Base-by-base conservation (phyloP, 2,797 vertebrate genomes). In the Kryptopterus vitreolus region DNA sequence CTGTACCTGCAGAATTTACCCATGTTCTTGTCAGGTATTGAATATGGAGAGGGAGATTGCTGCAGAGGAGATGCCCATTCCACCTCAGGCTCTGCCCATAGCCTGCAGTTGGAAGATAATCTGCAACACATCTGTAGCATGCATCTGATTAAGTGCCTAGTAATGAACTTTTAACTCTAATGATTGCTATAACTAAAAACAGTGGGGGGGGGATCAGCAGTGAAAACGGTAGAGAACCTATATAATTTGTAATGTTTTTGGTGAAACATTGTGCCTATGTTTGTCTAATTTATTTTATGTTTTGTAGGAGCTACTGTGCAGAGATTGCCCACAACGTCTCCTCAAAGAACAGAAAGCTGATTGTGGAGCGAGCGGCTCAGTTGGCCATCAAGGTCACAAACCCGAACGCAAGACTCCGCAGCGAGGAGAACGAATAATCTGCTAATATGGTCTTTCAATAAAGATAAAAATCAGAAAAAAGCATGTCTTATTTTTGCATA, bases 261-360 rank as follows among this genome's bases (percentile, higher is more conserved):
- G 26, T n/a, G n/a, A n/a, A n/a, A n/a, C n/a, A n/a, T n/a, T n/a
- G n/a, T n/a, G n/a, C n/a, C n/a, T n/a, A n/a, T n/a, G n/a, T n/a
- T n/a, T n/a, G n/a, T n/a, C n/a, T n/a, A n/a, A n/a, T n/a, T 10
- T 76, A 1, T 3, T 35, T 9, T 16, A 46, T 72, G 13, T 33
- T 55, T 20, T 43, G 15, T 38, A 99, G 98, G 92, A 96, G 96
- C 0, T 96, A 96, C 87, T 99, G 97, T 12, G 98, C 98, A 11
- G 98, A 99, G 90, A 99, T 99, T 0, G 98, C 98, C 85, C 98
- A 99, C 93, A 99, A 99, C 0, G 97, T 99, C 58, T 99, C 98
- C 68, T 99, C 98, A 0, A 99, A 99, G 93, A 99, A 99, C 93
- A 95, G 97, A 87, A 99, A 99, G 89, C 50, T 96, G 73, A 99